A percentile compares a stretch with the other conserved stretches of the same genome.
phyloP scores from a whole-genome alignment of 2,888 invertebrate genomes.

The Temnothorax rugatulus region DNA sequence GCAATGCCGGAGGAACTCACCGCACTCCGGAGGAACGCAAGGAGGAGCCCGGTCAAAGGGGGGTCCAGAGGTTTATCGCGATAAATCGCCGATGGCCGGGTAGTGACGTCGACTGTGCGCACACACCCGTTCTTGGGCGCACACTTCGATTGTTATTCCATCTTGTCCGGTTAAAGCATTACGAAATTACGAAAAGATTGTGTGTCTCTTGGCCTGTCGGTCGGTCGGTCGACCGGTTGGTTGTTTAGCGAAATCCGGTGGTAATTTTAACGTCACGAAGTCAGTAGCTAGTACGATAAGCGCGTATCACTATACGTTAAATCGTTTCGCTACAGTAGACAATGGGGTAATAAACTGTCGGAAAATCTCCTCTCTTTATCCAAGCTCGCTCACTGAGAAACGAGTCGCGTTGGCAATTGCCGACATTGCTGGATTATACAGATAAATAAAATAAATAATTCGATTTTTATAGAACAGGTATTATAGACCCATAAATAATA shows the following conservation, averaged over 20 bases:
- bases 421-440: conserved; percentile 2
- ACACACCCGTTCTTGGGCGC: conserved; percentile 42
- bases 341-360: conserved; percentile 48
- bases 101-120: conserved; percentile 58
- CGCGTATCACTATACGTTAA: conserved; percentile 26
- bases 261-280: conserved; percentile 37
- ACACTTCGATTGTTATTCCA: conserved; percentile 55
- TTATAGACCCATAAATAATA: not conserved
- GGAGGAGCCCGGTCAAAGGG: not conserved
- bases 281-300: conserved; percentile 38
- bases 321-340: conserved; percentile 41
- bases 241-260: conserved; percentile 33
- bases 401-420: conserved; percentile 26
- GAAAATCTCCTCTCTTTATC: conserved; percentile 31
- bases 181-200: conserved; percentile 14
- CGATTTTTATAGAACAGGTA: not conserved
- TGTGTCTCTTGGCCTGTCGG: not conserved
- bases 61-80: conserved; percentile 58
- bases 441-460: conserved; percentile 15
- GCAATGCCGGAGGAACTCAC: conserved; percentile 66
- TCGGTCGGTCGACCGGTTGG: not conserved
- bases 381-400: conserved; percentile 17
- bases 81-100: conserved; percentile 71
- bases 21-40: conserved; percentile 45
- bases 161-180: not conserved